Evolutionary conservation across 1,140 invertebrate genomes (phyloP).

Genomic region (Sycophaga agraensis): DNA sequence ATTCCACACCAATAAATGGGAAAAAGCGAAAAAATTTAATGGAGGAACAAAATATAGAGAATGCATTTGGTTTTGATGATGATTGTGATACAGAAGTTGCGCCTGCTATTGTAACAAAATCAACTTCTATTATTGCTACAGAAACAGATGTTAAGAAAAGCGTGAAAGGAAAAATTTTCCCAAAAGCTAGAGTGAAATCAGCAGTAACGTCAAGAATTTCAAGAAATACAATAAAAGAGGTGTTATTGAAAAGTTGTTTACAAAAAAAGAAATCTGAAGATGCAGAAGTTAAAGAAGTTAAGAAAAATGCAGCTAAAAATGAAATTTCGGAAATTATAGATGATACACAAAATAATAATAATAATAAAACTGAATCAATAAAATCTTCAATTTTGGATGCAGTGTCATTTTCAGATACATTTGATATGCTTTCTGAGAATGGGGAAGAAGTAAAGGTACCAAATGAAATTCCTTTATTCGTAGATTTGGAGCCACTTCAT

Average conservation of each 20-base stretch:
- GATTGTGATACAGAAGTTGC: slow-evolving; percentile 10
- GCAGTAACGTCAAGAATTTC: slow-evolving; percentile 28
- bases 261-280: slow-evolving; percentile 18
- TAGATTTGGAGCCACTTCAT: slow-evolving; percentile 43
- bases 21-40: slow-evolving; percentile 20
- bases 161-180: slow-evolving; percentile 16
- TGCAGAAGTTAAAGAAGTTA: not conserved
- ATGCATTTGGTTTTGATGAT: slow-evolving; percentile 44
- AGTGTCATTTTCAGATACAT: slow-evolving; percentile 41
- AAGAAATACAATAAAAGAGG: slow-evolving; percentile 32
- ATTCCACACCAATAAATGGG: slow-evolving; percentile 33
- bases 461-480: slow-evolving; percentile 38
- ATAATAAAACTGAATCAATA: not conserved
- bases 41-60: slow-evolving; percentile 28
- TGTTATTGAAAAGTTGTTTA: slow-evolving; percentile 7
- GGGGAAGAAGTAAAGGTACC: slow-evolving; percentile 3
- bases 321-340: not conserved
- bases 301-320: slow-evolving; percentile 13
- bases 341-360: slow-evolving; percentile 5
- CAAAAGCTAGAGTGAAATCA: slow-evolving; percentile 14
- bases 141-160: slow-evolving; percentile 21
- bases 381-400: not conserved
- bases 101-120: not conserved
- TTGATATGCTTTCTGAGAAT: slow-evolving; percentile 38
- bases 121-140: slow-evolving; percentile 10